Conservation (phyloP, 2,888 invertebrate species). For the Sarcophaga carnaria region DNA sequence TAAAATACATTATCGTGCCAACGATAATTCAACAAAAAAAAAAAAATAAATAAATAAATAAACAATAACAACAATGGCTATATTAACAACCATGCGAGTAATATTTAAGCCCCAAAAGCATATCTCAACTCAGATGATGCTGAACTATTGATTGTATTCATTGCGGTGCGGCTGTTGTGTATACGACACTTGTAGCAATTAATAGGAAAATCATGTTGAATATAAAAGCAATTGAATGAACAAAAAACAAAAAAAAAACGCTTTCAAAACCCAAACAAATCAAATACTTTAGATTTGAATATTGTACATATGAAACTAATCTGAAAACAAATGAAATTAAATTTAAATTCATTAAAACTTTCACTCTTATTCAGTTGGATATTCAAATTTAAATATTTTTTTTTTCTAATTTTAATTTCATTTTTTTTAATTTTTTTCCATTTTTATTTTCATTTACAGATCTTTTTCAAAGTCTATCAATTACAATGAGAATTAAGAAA, state of each 20-base stretch:
- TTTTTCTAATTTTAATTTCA: slow-evolving; percentile 24
- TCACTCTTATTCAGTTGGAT: slow-evolving; percentile 54
- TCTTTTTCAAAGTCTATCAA: slow-evolving; percentile 45
- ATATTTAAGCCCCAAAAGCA: slow-evolving; percentile 22
- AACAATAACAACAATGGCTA: slow-evolving; percentile 2
- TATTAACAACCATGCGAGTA: not conserved
- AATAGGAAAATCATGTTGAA: slow-evolving; percentile 65
- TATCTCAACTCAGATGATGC: slow-evolving; percentile 12
- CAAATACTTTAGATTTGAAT: slow-evolving; percentile 27
- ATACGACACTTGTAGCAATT: slow-evolving; percentile 55
- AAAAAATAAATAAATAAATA: slow-evolving; percentile 8
- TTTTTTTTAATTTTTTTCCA: slow-evolving; percentile 4
- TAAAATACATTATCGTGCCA: slow-evolving; percentile 31
- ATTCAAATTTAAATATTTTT: slow-evolving; percentile 50
- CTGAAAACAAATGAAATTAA: slow-evolving; percentile 41
- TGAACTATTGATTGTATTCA: not conserved
- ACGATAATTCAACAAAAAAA: slow-evolving; percentile 21
- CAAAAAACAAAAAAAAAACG: slow-evolving; percentile 18
- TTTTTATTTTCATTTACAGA: slow-evolving; percentile 58
- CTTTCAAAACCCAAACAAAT: slow-evolving; percentile 2
- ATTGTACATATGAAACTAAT: slow-evolving; percentile 44
- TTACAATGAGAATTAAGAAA: slow-evolving; percentile 77
- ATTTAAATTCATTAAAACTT: slow-evolving; percentile 55
- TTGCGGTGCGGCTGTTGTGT: not conserved
- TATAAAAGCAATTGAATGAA: slow-evolving; percentile 14